Conservation (phyloP, 2,797 vertebrate genomes). For the Halcyon chelicuti region DNA sequence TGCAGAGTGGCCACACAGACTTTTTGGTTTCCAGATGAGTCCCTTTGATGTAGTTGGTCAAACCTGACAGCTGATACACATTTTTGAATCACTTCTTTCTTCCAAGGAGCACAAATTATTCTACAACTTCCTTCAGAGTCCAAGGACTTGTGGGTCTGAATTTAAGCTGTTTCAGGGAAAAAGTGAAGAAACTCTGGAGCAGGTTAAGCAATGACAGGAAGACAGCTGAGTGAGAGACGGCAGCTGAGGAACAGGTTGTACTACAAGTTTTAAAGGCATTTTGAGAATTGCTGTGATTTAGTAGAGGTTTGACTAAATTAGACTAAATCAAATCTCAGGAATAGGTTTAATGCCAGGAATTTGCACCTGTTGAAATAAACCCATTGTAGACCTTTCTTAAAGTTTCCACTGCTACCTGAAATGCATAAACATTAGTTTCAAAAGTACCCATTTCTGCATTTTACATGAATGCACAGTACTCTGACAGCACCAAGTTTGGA, state of each 20-base stretch:
- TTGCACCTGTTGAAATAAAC: neutral
- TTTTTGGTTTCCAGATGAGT: neutral
- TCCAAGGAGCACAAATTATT: neutral
- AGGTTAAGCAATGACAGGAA: neutral
- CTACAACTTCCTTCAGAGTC: neutral
- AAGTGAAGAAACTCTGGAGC: neutral
- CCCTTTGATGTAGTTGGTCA: neutral
- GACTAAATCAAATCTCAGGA: neutral
- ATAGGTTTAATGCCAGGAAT: neutral
- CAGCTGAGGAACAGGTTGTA: neutral
- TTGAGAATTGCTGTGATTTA: neutral
- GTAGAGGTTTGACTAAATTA: neutral
- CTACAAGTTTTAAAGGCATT: neutral
- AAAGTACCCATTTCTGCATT: neutral
- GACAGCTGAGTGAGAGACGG: neutral
- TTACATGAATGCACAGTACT: neutral
- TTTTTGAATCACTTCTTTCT: neutral
- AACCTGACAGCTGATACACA: neutral
- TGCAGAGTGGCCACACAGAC: neutral
- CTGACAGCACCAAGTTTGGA: neutral
- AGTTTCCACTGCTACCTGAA: neutral
- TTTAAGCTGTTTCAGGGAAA: neutral
- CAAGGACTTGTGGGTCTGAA: neutral
- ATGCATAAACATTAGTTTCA: neutral
- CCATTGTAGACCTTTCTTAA: neutral